phyloP scores from a whole-genome alignment of 35 echinoderm and acorn worm genomes.

The Eucidaris tribuloides region DNA sequence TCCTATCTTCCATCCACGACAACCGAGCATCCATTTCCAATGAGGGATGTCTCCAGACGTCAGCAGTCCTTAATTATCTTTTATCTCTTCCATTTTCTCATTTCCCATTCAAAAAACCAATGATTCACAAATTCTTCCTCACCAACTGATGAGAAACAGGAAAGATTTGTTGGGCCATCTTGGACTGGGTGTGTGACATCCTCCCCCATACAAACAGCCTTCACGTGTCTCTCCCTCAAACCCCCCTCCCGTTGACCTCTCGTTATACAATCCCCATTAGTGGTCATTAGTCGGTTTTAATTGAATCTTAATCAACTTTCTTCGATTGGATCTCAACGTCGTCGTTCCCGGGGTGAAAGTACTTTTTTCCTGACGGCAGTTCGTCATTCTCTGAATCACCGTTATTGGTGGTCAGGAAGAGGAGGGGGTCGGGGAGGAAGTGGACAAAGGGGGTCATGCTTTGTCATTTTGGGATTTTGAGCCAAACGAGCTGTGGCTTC shows the following conservation, averaged over 20 bases:
- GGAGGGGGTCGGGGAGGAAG: neutral
- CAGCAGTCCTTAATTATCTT: no score
- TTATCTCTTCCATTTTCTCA: neutral
- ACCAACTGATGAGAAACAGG: neutral
- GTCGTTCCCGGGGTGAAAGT: neutral
- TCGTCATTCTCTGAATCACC: neutral
- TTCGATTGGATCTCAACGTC: neutral
- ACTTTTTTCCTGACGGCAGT: neutral
- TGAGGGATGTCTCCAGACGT: no score
- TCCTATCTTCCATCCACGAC: no score
- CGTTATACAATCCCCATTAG: neutral
- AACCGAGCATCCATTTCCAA: no score
- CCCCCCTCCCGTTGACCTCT: neutral
- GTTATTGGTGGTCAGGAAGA: neutral
- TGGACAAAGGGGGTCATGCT: neutral
- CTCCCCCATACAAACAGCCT: neutral
- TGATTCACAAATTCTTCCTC: constrained; percentile 20
- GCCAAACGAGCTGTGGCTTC: neutral
- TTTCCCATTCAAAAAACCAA: neutral
- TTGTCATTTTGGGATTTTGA: constrained; percentile 5
- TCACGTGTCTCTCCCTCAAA: neutral
- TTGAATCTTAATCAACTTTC: constrained; percentile 31
- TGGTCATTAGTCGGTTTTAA: constrained; percentile 3
- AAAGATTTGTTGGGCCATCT: no score
- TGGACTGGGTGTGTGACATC: no score